Percentiles rank a stretch among this genome's conserved stretches.
Conservation (phyloP, 2,113 vertebrate genomes). For the Pica pica region DNA sequence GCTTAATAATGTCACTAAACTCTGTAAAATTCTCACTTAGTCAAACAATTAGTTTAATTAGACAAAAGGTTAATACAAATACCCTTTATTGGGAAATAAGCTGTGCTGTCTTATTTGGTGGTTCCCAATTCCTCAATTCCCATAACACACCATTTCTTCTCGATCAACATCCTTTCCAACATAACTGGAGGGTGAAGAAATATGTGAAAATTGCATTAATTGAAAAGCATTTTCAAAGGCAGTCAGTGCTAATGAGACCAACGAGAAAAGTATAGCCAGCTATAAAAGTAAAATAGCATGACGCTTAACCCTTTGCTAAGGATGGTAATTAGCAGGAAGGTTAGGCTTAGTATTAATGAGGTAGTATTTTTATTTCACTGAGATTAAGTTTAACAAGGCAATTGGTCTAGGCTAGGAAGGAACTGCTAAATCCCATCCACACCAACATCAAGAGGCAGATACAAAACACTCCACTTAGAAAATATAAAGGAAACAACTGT, state of each 20-base stretch:
- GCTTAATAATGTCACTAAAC: not conserved
- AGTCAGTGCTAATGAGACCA: not conserved
- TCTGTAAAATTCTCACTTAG: not conserved
- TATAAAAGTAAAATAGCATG: not conserved
- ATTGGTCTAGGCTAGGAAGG: not conserved
- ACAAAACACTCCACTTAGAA: not conserved
- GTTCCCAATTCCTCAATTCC: not conserved
- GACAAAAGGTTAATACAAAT: not conserved
- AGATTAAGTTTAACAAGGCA: not conserved
- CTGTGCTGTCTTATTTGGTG: not conserved
- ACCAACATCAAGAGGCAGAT: not conserved
- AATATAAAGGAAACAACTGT: not conserved
- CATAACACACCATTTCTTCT: not conserved
- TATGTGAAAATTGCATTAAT: conserved; percentile 1
- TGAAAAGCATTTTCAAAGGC: conserved; percentile 29
- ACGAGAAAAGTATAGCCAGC: not conserved
- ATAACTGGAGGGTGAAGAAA: conserved; percentile 1
- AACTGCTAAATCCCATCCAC: not conserved
- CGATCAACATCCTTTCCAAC: not conserved
- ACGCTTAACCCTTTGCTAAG: conserved; percentile 16
- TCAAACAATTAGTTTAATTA: not conserved
- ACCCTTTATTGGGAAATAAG: not conserved
- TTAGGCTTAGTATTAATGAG: not conserved
- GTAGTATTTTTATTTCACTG: not conserved
- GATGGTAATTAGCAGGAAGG: not conserved